Conservation (phyloP, 1,140 invertebrate species). For the Drosophila kurseongensis region DNA sequence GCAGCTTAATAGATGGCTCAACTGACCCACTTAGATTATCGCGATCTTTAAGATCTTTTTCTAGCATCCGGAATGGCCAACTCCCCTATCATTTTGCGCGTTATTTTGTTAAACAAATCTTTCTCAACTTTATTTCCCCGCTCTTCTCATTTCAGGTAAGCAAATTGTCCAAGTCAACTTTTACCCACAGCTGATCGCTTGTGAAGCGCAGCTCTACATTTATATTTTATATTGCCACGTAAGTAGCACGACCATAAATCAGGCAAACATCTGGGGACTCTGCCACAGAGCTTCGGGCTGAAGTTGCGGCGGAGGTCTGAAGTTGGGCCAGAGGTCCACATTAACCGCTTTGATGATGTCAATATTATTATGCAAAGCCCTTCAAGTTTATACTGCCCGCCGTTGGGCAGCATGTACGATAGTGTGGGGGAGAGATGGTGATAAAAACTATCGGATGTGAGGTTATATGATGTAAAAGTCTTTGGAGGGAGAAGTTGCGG, state of each 20-base stretch:
- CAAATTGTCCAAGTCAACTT: constrained; percentile 57
- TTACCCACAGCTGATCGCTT: constrained; percentile 63
- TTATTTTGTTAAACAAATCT: constrained; percentile 52
- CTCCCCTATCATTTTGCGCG: constrained; percentile 42
- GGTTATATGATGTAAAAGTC: background rate
- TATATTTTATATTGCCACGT: constrained; percentile 62
- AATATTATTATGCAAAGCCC: constrained; percentile 68
- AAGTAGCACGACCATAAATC: constrained; percentile 77
- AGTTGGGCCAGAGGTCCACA: constrained; percentile 11
- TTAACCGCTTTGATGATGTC: constrained; percentile 58
- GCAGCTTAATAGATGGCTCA: constrained; percentile 43
- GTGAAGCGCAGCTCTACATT: constrained; percentile 22
- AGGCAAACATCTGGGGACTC: constrained; percentile 52
- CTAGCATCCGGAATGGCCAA: constrained; percentile 31
- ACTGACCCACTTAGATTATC: constrained; percentile 46
- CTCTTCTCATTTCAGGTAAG: constrained; percentile 60
- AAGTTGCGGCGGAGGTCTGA: constrained; percentile 1
- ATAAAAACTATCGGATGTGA: constrained; percentile 23
- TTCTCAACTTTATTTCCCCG: constrained; percentile 13
- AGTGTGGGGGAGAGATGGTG: constrained; percentile 2
- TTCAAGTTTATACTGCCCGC: constrained; percentile 9
- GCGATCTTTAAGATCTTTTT: constrained; percentile 19
- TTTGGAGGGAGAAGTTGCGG: background rate
- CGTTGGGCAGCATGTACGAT: constrained; percentile 13
- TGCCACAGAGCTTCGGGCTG: background rate